phyloP scores from a whole-genome alignment of 2,888 invertebrate genomes.

The Marasmarcha lunaedactyla region DNA sequence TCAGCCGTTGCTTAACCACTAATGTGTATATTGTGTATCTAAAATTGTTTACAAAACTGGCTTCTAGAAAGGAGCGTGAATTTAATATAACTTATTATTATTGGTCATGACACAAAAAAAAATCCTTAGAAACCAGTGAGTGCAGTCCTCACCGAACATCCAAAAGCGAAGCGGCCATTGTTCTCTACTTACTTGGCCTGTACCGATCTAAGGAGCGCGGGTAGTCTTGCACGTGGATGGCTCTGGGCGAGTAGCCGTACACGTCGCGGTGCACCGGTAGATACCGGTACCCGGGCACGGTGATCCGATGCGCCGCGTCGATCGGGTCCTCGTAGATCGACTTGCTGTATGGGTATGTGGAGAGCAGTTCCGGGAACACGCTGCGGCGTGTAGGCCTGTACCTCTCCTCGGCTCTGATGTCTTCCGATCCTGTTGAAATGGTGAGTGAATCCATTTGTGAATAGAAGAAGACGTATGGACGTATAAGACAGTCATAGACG shows the following conservation, averaged over 20 bases:
- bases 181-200: constrained; percentile 84
- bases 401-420: constrained; percentile 89
- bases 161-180: background rate
- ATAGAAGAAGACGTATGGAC: background rate
- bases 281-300: constrained; percentile 91
- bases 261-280: constrained; percentile 90
- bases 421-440: constrained; percentile 84
- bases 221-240: constrained; percentile 90
- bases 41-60: too few relatives aligned
- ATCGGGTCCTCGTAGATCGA: constrained; percentile 90
- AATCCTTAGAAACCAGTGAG: too few relatives aligned
- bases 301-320: constrained; percentile 85
- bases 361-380: constrained; percentile 80
- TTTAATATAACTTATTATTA: too few relatives aligned
- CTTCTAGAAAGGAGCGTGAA: too few relatives aligned
- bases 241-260: constrained; percentile 90
- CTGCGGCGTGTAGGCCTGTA: constrained; percentile 79
- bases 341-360: constrained; percentile 83
- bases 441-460: too few relatives aligned
- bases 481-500: too few relatives aligned
- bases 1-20: too few relatives aligned
- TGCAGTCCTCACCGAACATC: too few relatives aligned
- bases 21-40: too few relatives aligned
- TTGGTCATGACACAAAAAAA: too few relatives aligned
- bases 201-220: constrained; percentile 78